Base-by-base conservation (phyloP, 2,888 invertebrate species). In the Rhagonycha fulva region DNA sequence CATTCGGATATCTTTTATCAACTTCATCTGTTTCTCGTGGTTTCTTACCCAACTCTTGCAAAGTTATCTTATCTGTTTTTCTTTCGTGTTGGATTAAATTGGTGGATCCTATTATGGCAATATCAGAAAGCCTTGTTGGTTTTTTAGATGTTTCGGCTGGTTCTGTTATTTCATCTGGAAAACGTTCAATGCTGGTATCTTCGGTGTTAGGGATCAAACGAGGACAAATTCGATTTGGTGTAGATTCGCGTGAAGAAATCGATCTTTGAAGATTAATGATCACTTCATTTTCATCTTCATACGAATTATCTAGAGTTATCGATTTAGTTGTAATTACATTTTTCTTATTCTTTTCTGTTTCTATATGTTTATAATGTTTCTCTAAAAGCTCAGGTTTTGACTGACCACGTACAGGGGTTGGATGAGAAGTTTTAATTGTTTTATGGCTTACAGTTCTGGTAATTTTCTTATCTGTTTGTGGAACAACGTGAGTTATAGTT, bases 191-290 rank as follows among this genome's bases (percentile, higher is more conserved):
- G 68, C 91, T 89, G 76, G 91, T 91, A 68, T 91, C 91, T 69
- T 89, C 88, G 61, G 89, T 88, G 9, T 91, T 89, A 61, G 90
- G 90, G 4, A 93, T 89, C 0, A 93, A 93, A 10, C 91, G 91
- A 0, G 93, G 93, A 82, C 93, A 92, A 73, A 93, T 91, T 77
- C 92, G 90, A 83, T 94, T 93, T 0, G 94, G 94, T 4, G 94
- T 93, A 70, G 93, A 93, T 86, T 94, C 94, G 14, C 94, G 88
- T 0, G 94, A 94, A 69, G 94, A 94, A 86, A 93, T 93, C 0
- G 94, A 93, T 84, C 92, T 91, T 84, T 93, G 92, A 68, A 93
- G 90, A 84, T 93, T 93, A 75, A 93, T 91, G 30, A 93, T 89
- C n/a, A 93, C 87, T 81, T 92, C 92, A 82, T 90, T 88, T 76